A percentile compares a stretch with the other conserved stretches of the same genome.
Evolutionary conservation across 2,888 invertebrate genomes (phyloP).

Genomic region (Drosophila rellima): DNA sequence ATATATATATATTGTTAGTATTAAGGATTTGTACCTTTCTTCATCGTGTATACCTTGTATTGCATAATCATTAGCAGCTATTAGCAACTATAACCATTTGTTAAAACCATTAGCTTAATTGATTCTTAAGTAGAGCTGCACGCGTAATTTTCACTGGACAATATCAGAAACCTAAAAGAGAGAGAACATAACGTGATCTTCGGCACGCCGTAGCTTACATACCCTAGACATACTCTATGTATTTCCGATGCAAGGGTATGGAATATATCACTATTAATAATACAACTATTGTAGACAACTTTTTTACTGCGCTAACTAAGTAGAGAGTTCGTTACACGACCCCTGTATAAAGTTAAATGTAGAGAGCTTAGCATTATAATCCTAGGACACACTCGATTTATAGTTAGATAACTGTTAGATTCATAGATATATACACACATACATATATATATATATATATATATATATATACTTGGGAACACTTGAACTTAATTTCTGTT

Average conservation of each 20-base stretch:
- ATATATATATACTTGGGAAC: slow-evolving; percentile 25
- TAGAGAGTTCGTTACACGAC: slow-evolving; percentile 58
- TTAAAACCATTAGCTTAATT: slow-evolving; percentile 63
- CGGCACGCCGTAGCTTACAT: slow-evolving; percentile 42
- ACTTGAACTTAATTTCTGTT: slow-evolving; percentile 34
- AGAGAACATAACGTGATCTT: slow-evolving; percentile 30
- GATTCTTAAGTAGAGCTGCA: slow-evolving; percentile 65
- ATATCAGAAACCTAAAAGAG: slow-evolving; percentile 52
- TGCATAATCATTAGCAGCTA: slow-evolving; percentile 64
- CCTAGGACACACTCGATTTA: slow-evolving; percentile 41
- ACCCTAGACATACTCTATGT: slow-evolving; percentile 1
- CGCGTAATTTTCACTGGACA: slow-evolving; percentile 70
- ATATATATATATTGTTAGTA: slow-evolving; percentile 35
- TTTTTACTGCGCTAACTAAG: slow-evolving; percentile 68
- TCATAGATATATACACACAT: slow-evolving; percentile 30
- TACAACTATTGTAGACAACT: slow-evolving; percentile 46
- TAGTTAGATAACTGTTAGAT: slow-evolving; percentile 51
- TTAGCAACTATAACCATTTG: slow-evolving; percentile 52
- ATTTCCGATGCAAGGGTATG: slow-evolving; percentile 27
- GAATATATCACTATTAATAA: slow-evolving; percentile 19
- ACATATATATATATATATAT: too few relatives aligned
- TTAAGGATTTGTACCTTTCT: slow-evolving; percentile 67
- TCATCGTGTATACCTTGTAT: slow-evolving; percentile 65
- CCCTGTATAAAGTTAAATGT: slow-evolving; percentile 74
- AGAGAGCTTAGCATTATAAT: slow-evolving; percentile 75